These are phyloP conservation scores for Amblyopsis rosae DNA, from an alignment of 2,113 vertebrate genomes.

Conservation along the genomic window DNA sequence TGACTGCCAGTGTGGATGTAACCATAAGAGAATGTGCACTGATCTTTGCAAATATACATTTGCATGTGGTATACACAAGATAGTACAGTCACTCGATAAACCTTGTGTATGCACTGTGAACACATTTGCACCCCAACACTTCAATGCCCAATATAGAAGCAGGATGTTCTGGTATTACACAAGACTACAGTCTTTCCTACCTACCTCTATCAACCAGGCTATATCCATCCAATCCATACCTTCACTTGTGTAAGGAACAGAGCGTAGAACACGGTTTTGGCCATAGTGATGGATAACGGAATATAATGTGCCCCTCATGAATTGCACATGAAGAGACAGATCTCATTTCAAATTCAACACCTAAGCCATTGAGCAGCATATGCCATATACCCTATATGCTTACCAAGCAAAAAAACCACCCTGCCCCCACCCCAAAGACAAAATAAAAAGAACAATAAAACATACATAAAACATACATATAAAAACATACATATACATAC, in stretches of 20 bases:
- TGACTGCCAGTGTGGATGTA: neutral
- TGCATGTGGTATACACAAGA: conserved; percentile 48
- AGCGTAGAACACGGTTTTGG: conserved; percentile 3
- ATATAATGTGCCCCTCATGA: conserved; percentile 43
- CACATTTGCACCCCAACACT: conserved; percentile 80
- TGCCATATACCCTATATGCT: conserved; percentile 1
- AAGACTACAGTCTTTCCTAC: conserved; percentile 32
- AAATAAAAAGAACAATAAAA: conserved; percentile 8
- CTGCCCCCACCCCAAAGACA: neutral
- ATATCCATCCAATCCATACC: conserved; percentile 24
- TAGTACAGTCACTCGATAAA: conserved; percentile 74
- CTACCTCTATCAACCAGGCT: conserved; percentile 28
- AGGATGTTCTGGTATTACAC: conserved; percentile 65
- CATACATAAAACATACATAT: conserved; percentile 18
- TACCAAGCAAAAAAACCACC: neutral
- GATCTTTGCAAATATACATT: conserved; percentile 12
- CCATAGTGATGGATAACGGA: conserved; percentile 19
- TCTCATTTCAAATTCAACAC: conserved; percentile 44
- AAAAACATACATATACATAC: no score
- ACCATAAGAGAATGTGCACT: conserved; percentile 7
- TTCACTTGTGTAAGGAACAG: conserved; percentile 11
- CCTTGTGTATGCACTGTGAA: conserved; percentile 71
- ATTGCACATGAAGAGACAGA: conserved; percentile 50
- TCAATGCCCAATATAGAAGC: conserved; percentile 70
- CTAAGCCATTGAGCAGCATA: conserved; percentile 27